Base-by-base conservation (phyloP, 1,140 invertebrate genomes). In the Chironomus striatipennis region DNA sequence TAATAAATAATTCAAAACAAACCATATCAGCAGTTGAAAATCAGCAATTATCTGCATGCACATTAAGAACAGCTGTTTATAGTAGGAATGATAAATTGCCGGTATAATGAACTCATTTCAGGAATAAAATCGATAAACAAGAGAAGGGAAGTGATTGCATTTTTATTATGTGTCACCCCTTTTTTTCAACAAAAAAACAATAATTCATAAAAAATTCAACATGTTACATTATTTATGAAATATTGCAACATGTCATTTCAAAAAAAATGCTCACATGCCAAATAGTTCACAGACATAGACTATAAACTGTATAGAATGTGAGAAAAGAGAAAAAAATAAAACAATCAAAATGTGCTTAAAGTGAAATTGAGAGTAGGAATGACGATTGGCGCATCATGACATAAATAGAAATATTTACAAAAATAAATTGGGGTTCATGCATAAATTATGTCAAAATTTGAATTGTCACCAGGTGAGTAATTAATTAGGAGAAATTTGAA, bases 41-140 rank as follows among this genome's bases (percentile, higher is more conserved):
- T 57, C 47, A 57, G n/a, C 9, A 34, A 34, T 57, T 57, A n/a
- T 57, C 47, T 12, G n/a, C 12, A 12, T 12, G 47, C 47, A 57
- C 47, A 57, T 57, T 57, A 57, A 15, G n/a, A 57, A 57, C 47
- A 57, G 47, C 47, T 57, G 47, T 57, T 57, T 57, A n/a, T 10
- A n/a, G 12, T 57, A n/a, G 12, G 15, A 57, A 15, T n/a, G 47
- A n/a, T 15, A 15, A 57, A n/a, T 12, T 57, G 47, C 12, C n/a
- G 12, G 47, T 57, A n/a, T 57, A 12, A 57, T 57, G 47, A 57
- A 57, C 47, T 57, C 47, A 57, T 57, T 57, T 57, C 4, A 57
- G 47, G 47, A 57, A 57, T 12, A 15, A 57, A 57, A 57, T 57
- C 47, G n/a, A 57, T 57, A 57, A 57, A 57, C 1, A 12, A 57